phyloP scores from a whole-genome alignment of 2,888 invertebrate genomes.

The Venusia cambrica region DNA sequence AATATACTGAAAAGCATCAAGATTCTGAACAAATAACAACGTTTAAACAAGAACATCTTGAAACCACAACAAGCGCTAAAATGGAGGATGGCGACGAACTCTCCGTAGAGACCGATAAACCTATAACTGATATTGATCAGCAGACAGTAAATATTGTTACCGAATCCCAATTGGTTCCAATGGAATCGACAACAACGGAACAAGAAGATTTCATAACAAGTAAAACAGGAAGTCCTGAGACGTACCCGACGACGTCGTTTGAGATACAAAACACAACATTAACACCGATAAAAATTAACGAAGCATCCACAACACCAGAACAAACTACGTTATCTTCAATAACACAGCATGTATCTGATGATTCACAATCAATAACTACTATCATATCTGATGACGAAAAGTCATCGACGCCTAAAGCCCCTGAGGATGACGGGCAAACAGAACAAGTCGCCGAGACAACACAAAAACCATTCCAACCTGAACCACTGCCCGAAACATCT shows the following conservation, averaged over 20 bases:
- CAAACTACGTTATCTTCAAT: conserved; percentile 8
- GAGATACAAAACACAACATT: conserved; percentile 10
- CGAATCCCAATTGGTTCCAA: conserved; percentile 11
- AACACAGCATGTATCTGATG: conserved; percentile 12
- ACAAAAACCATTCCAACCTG: conserved; percentile 24
- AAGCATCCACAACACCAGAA: conserved; percentile 8
- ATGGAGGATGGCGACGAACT: conserved; percentile 6
- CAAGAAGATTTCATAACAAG: conserved; percentile 13
- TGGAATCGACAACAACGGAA: conserved; percentile 13
- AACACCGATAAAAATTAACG: conserved; percentile 8
- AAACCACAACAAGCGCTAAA: conserved; percentile 12
- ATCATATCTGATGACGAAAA: conserved; percentile 12
- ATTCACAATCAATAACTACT: conserved; percentile 16
- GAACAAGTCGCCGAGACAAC: conserved; percentile 24
- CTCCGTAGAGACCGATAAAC: conserved; percentile 7
- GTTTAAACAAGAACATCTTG: conserved; percentile 18
- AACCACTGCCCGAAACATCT: conserved; percentile 19
- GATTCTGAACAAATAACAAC: conserved; percentile 10
- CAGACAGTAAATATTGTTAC: conserved; percentile 9
- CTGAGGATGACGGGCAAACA: conserved; percentile 15
- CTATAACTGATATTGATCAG: conserved; percentile 9
- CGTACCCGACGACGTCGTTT: conserved; percentile 15
- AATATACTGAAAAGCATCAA: conserved; percentile 10
- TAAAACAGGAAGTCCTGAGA: conserved; percentile 15
- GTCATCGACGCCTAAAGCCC: conserved; percentile 10